phyloP scores from a whole-genome alignment of 1,140 invertebrate species.

The Hyles euphorbiae region DNA sequence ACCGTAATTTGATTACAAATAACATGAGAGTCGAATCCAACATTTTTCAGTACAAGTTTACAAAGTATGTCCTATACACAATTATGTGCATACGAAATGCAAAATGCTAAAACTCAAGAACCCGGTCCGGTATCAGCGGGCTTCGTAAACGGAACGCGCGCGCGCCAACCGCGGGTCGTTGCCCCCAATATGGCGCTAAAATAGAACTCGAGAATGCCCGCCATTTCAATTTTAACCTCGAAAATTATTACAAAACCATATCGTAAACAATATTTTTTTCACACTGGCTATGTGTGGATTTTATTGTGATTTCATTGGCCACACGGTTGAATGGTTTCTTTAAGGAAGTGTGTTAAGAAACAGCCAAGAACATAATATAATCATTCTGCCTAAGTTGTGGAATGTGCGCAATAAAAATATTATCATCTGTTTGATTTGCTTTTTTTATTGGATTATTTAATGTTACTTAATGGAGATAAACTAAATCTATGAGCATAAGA shows the following conservation, averaged over 20 bases:
- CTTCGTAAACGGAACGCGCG: constrained; percentile 24
- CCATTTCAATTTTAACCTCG: constrained; percentile 60
- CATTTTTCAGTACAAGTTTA: too few relatives aligned
- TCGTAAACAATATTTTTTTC: constrained; percentile 40
- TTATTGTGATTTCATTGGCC: constrained; percentile 2
- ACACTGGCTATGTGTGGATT: constrained; percentile 17
- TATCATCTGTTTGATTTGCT: too few relatives aligned
- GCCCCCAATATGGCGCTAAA: constrained; percentile 56
- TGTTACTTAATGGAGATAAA: too few relatives aligned
- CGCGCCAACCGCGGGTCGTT: constrained; percentile 34
- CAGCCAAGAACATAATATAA: too few relatives aligned
- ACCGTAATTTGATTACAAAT: too few relatives aligned
- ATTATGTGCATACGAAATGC: not conserved
- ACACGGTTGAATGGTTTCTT: not conserved
- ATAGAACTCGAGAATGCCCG: constrained; percentile 61
- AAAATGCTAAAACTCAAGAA: constrained; percentile 6
- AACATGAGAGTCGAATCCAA: too few relatives aligned
- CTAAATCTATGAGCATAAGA: too few relatives aligned
- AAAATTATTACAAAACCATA: constrained; percentile 49
- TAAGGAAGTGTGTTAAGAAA: too few relatives aligned
- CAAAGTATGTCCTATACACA: too few relatives aligned
- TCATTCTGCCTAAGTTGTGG: too few relatives aligned
- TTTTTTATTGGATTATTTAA: too few relatives aligned
- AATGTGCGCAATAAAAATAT: too few relatives aligned
- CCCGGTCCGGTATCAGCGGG: constrained; percentile 12